Conservation (phyloP, 2,797 vertebrate species). For the Kryptolebias ocellatus region DNA sequence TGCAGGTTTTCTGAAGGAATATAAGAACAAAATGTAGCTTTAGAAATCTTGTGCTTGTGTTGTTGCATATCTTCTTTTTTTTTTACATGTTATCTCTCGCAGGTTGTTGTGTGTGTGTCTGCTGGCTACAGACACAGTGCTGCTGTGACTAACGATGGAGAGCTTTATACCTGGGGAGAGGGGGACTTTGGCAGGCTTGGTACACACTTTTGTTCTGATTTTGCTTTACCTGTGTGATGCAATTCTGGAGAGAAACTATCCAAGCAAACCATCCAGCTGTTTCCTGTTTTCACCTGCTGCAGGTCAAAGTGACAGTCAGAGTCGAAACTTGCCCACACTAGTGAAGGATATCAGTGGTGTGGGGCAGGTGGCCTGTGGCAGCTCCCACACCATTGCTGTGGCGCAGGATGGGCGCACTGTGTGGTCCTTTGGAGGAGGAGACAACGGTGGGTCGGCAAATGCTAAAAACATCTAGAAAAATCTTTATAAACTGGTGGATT, state of each 20-base stretch:
- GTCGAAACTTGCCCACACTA: conserved; percentile 84
- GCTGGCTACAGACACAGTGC: conserved; percentile 89
- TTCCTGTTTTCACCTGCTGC: neutral
- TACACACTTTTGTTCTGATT: conserved; percentile 41
- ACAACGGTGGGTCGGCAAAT: conserved; percentile 78
- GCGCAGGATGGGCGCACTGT: conserved; percentile 85
- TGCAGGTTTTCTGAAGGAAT: neutral
- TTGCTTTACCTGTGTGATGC: neutral
- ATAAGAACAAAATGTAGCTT: neutral
- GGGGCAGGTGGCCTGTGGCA: conserved; percentile 85
- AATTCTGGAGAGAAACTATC: neutral
- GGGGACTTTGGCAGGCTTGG: conserved; percentile 87
- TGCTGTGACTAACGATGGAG: conserved; percentile 85
- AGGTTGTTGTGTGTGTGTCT: conserved; percentile 87
- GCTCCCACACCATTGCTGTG: conserved; percentile 86
- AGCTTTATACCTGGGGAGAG: conserved; percentile 88
- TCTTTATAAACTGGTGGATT: neutral
- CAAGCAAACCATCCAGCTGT: neutral
- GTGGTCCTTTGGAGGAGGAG: conserved; percentile 88
- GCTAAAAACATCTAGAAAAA: conserved; percentile 6
- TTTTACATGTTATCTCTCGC: conserved; percentile 12
- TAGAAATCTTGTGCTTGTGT: neutral
- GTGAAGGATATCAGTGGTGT: conserved; percentile 87
- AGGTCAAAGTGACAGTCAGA: conserved; percentile 88
- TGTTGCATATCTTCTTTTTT: neutral